Evolutionary conservation across 2,113 vertebrate species (phyloP).

Genomic region (Scartelaos histophorus): DNA sequence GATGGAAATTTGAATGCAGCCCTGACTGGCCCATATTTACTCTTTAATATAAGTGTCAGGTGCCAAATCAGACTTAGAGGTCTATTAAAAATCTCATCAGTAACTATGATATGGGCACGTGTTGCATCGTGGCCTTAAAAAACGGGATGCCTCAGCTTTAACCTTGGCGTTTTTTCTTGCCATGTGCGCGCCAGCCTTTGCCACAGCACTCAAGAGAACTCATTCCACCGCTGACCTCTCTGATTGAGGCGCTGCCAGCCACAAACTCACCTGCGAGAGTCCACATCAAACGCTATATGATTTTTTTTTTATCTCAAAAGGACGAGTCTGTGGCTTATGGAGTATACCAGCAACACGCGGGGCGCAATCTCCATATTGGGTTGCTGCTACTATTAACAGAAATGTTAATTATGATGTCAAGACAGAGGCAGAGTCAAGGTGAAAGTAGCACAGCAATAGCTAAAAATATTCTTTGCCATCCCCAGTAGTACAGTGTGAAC

Average conservation of each 20-base stretch:
- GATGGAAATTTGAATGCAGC: conserved; percentile 65
- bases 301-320: conserved; percentile 54
- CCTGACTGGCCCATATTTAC: conserved; percentile 48
- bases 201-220: conserved; percentile 54
- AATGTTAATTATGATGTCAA: conserved; percentile 76
- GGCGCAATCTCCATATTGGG: conserved; percentile 42
- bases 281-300: conserved; percentile 44
- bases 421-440: conserved; percentile 65
- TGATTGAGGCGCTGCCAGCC: conserved; percentile 51
- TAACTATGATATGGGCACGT: conserved; percentile 55
- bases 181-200: conserved; percentile 43
- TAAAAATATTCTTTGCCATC: conserved; percentile 71
- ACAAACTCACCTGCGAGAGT: conserved; percentile 60
- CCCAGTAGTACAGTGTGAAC: conserved; percentile 62
- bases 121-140: conserved; percentile 57
- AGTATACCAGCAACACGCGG: not conserved
- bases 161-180: conserved; percentile 43
- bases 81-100: conserved; percentile 52
- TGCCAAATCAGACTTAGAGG: conserved; percentile 41
- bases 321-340: conserved; percentile 11
- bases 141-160: conserved; percentile 53
- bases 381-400: conserved; percentile 66
- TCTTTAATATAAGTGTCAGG: conserved; percentile 22
- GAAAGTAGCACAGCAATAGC: conserved; percentile 70
- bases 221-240: conserved; percentile 61